These are phyloP conservation scores for Aquatica leii DNA, from an alignment of 2,888 invertebrate species.

Conservation along the genomic window DNA sequence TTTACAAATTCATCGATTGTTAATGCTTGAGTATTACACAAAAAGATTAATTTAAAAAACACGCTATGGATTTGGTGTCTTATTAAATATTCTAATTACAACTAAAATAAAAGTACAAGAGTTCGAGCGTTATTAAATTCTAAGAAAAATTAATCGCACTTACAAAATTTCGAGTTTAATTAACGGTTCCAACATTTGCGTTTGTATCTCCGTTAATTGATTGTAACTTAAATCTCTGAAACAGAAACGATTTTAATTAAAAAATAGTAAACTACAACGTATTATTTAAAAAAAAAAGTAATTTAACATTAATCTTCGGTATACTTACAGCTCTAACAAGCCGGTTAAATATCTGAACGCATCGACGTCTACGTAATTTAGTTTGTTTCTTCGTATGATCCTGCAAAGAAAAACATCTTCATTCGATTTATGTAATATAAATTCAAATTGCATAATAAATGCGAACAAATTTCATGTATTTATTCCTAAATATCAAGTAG, in stretches of 20 bases:
- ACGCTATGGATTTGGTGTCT: too few species aligned
- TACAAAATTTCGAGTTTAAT: constrained; percentile 61
- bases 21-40: too few species aligned
- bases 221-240: constrained; percentile 64
- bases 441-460: neutral
- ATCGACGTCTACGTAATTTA: constrained; percentile 17
- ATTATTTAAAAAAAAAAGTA: too few species aligned
- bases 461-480: neutral
- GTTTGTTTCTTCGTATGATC: constrained; percentile 16
- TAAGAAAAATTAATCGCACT: constrained; percentile 46
- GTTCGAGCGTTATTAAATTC: neutral
- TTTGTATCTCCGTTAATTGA: constrained; percentile 56
- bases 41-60: too few species aligned
- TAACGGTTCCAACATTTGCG: constrained; percentile 57
- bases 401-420: constrained; percentile 12
- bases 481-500: too few species aligned
- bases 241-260: constrained; percentile 33
- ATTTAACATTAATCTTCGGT: neutral
- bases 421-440: neutral
- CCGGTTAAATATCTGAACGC: constrained; percentile 20
- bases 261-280: constrained; percentile 10
- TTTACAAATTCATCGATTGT: too few species aligned
- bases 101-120: neutral
- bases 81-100: too few species aligned
- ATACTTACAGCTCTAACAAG: constrained; percentile 25